Conservation (phyloP, 2,888 invertebrate species). For the Linnaemya vulpina region DNA sequence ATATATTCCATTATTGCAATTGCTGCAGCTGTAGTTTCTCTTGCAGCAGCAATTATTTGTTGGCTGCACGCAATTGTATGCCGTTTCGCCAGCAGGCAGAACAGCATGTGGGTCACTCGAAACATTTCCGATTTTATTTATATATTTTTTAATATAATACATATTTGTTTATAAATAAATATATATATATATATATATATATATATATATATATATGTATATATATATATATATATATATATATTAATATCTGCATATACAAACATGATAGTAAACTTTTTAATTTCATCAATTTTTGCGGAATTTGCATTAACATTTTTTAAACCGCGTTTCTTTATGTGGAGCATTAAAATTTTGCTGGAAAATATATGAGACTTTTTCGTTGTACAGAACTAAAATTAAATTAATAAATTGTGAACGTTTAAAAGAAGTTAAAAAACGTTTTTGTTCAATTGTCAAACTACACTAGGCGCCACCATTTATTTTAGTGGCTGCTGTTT, state of each 20-base stretch:
- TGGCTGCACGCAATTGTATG: conserved; percentile 42
- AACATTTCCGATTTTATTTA: conserved; percentile 10
- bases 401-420: conserved; percentile 40
- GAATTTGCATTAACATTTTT: background rate
- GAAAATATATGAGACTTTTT: conserved; percentile 11
- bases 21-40: conserved; percentile 5
- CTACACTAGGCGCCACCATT: no score
- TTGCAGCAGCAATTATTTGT: conserved; percentile 30
- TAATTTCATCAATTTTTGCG: background rate
- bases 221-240: no score
- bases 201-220: no score
- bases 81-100: conserved; percentile 3
- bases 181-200: no score
- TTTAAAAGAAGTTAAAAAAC: background rate
- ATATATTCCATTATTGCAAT: conserved; percentile 22
- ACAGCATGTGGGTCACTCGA: conserved; percentile 49
- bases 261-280: no score
- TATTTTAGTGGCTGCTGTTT: no score
- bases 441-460: no score
- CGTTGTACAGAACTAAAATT: conserved; percentile 9
- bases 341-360: conserved; percentile 10
- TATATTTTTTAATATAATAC: background rate
- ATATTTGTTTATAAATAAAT: no score
- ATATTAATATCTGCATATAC: no score
- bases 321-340: no score